These are phyloP conservation scores for Chlorodrepanis virens DNA, from an alignment of 2,113 vertebrate species.

Conservation along the genomic window DNA sequence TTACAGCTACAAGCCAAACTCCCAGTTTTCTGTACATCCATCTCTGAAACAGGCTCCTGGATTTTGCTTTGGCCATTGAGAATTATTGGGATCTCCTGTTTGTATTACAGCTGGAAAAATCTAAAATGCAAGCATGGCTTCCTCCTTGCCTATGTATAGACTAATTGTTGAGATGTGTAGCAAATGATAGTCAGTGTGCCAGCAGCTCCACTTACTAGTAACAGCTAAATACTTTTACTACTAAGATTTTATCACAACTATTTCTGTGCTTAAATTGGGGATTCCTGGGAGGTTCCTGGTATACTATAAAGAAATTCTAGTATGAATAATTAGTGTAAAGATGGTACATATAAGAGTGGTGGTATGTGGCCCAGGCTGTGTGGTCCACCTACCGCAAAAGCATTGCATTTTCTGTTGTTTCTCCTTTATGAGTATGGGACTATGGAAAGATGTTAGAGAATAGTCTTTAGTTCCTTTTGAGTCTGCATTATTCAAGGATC, in stretches of 20 bases:
- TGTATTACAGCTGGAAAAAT: not conserved
- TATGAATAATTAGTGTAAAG: not conserved
- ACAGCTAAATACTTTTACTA: not conserved
- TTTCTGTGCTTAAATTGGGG: not conserved
- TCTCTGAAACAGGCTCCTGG: not conserved
- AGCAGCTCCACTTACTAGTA: not conserved
- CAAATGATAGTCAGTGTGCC: not conserved
- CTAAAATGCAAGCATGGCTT: not conserved
- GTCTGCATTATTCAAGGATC: not conserved
- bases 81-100: not conserved
- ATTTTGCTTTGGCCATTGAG: not conserved
- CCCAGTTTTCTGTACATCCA: not conserved
- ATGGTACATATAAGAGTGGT: not conserved
- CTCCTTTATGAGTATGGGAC: not conserved
- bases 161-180: not conserved
- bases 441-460: not conserved
- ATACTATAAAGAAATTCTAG: not conserved
- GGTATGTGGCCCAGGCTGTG: not conserved
- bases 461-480: not conserved
- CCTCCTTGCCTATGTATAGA: not conserved
- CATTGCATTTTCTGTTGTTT: not conserved
- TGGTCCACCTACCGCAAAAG: not conserved
- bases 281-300: not conserved
- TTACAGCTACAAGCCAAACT: not conserved
- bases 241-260: rapidly evolving